Evolutionary conservation across 2,888 invertebrate genomes (phyloP), one percentile per base, ranked within the genome.

Genomic region (Hanleya hanleyi): DNA sequence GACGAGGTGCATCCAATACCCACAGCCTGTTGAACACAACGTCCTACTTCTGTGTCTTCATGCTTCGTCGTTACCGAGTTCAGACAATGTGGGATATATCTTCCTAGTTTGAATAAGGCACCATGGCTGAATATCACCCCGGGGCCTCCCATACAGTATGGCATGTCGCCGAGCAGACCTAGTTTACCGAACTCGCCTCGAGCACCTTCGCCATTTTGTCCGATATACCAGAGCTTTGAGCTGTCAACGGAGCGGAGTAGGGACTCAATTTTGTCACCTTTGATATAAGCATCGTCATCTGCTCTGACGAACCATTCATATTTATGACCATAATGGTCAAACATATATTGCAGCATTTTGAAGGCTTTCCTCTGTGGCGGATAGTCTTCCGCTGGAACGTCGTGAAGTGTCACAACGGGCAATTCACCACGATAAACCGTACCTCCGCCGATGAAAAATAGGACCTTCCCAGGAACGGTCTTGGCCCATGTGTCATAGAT

Each of bases 131-230:
- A 91, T 69, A 99, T 93, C 66, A 99, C 96, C 0, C 98, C 98
- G 0, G 99, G 98, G 0, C 99, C 99, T 29, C 99, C 99, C 98
- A 99, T 99, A 89, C 99, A 99, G 91, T 98, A 99, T 91, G 98
- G 98, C 91, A 98, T 97, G 89, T 83, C 75, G 9, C 71, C 71
- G 7, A 69, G 67, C 83, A 98, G 92, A 9, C 96, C 95, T 41
- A 98, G 91, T 49, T 95, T 92, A 2, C 97, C 98, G 86, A 96
- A 94, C 89, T 98, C 98, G 75, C 96, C 90, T 73, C 86, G 85
- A 51, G 88, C 91, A 22, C 92, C 91, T 35, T 89, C 84, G 15
- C 92, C 92, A 6, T 91, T 90, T 78, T 92, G 92, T 3, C 92
- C 92, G 77, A 98, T 96, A 87, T 96, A 97, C 92, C 95, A 94